Conservation (phyloP, 2,888 invertebrate genomes). For the Lypha dubia region DNA sequence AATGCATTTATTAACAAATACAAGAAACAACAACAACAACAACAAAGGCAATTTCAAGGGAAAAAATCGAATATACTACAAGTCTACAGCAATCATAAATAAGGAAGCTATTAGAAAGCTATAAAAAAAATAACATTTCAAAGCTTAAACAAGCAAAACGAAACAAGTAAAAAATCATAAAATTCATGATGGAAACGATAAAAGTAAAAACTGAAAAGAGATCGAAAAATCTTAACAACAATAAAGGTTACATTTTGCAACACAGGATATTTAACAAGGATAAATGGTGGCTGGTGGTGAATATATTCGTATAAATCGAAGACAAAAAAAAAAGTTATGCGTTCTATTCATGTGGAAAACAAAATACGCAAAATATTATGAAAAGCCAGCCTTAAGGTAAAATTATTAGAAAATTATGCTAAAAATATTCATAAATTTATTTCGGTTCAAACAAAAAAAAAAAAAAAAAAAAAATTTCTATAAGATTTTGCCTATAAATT, state of each 20-base stretch:
- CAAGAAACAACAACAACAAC: conserved; percentile 9
- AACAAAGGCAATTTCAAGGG: conserved; percentile 8
- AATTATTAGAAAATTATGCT: conserved; percentile 79
- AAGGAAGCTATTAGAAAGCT: conserved; percentile 71
- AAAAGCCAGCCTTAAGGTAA: conserved; percentile 77
- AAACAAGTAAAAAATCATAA: conserved; percentile 70
- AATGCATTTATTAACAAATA: conserved; percentile 25
- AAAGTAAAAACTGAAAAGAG: conserved; percentile 21
- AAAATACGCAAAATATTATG: conserved; percentile 57
- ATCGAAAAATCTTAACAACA: conserved; percentile 47
- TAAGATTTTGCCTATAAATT: conserved; percentile 35
- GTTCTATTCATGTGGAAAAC: conserved; percentile 54
- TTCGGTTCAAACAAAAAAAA: neutral
- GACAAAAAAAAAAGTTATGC: neutral
- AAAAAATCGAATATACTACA: conserved; percentile 34
- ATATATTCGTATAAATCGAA: neutral
- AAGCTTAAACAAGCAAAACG: conserved; percentile 46
- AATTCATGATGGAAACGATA: conserved; percentile 74
- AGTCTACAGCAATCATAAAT: conserved; percentile 58
- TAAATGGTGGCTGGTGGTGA: conserved; percentile 46
- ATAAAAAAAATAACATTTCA: conserved; percentile 78
- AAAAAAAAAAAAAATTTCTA: neutral
- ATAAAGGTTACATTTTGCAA: conserved; percentile 61
- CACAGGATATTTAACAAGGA: conserved; percentile 58
- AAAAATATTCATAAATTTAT: conserved; percentile 74